Evolutionary conservation across 2,888 invertebrate genomes (phyloP), one percentile per base, ranked within the genome.

Genomic region (Plusia festucae): DNA sequence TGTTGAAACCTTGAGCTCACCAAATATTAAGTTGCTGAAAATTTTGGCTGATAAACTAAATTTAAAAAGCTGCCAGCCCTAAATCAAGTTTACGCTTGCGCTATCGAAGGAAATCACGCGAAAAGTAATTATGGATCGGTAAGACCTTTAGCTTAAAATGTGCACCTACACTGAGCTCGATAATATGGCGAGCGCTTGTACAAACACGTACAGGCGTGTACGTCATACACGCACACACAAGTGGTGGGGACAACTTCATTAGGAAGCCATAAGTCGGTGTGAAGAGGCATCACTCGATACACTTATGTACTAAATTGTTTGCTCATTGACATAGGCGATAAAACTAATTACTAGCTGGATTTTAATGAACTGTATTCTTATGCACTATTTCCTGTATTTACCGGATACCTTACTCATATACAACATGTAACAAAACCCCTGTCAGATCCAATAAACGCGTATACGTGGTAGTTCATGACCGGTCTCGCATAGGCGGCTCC

Each of bases 61-160:
- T 13, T 53, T 9, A 6, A 0, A 24, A 46, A 46, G 65, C 67
- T 51, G 69, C 16, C 85, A 90, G 62, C 89, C 90, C 91, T 91
- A 81, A 63, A 72, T 66, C 61, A 73, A 84, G 83, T 90, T 89
- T 87, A 89, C 86, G 87, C 85, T 87, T 84, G 86, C 87, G 88
- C 85, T 88, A 87, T 88, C 83, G 87, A 84, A 90, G 89, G 88
- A 92, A 93, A 92, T 93, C 89, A 87, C 83, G 88, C 84, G 89
- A 90, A 90, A 91, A 91, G 88, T 92, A 90, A 93, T 94, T 93
- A 93, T 89, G 87, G 89, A 92, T 91, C 85, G 90, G 87, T 85
- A 88, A 91, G 90, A 90, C 87, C 87, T 89, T 88, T 82, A 86
- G 87, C 86, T 89, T 84, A 88, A 89, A 92, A 90, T 82, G 85